Conservation (phyloP, 2,113 vertebrate species). For the Menidia beryllina region DNA sequence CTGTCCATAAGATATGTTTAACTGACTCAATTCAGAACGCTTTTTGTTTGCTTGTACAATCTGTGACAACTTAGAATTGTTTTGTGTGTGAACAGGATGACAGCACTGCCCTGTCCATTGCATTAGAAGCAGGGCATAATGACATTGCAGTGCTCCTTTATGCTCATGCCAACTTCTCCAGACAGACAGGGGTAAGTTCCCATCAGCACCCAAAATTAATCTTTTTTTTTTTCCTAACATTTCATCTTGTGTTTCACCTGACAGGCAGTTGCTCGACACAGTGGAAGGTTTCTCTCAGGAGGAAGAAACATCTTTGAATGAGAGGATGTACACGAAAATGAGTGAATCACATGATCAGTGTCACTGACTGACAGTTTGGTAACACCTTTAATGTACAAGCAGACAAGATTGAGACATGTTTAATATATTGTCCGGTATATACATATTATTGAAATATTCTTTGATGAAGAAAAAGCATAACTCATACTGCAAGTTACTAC, state of each 20-base stretch:
- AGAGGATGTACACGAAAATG: slow-evolving; percentile 21
- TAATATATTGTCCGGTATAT: no score
- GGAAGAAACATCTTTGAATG: slow-evolving; percentile 85
- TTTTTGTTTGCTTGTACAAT: background rate
- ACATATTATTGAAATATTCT: background rate
- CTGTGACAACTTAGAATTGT: background rate
- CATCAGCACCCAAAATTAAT: background rate
- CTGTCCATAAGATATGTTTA: background rate
- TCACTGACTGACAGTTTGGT: background rate
- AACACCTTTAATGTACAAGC: background rate
- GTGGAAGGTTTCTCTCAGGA: slow-evolving; percentile 85
- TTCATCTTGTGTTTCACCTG: slow-evolving; percentile 24
- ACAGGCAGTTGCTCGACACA: slow-evolving; percentile 87
- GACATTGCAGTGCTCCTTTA: slow-evolving; percentile 96
- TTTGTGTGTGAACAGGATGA: slow-evolving; percentile 85
- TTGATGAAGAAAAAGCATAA: no score
- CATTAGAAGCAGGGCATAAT: slow-evolving; percentile 94
- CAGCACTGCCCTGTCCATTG: slow-evolving; percentile 95
- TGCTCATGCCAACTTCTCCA: slow-evolving; percentile 94
- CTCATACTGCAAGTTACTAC: background rate
- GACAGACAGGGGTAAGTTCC: slow-evolving; percentile 84
- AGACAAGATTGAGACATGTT: no score
- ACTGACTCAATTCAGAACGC: background rate
- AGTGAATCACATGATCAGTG: background rate
- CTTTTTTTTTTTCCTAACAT: background rate